phyloP scores from a whole-genome alignment of 2,888 invertebrate genomes.

The Leucania comma region DNA sequence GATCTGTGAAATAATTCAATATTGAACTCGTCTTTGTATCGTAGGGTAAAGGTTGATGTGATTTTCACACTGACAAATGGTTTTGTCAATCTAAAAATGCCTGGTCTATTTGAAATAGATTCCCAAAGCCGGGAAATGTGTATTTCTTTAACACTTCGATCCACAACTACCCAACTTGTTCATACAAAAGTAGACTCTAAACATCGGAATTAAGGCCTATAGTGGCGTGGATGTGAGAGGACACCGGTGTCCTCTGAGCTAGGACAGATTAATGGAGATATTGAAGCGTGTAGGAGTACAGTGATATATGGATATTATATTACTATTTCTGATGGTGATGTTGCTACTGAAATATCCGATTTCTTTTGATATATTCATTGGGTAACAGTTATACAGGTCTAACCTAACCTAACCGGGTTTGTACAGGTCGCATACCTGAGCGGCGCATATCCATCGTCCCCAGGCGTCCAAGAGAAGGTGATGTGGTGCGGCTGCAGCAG shows the following conservation, averaged over 20 bases:
- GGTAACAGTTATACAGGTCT: too few relatives aligned
- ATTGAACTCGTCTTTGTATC: not conserved
- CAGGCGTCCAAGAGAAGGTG: slow-evolving; percentile 99
- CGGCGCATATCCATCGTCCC: slow-evolving; percentile 98
- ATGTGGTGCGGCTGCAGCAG: slow-evolving; percentile 97
- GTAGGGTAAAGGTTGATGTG: not conserved
- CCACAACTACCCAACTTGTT: too few relatives aligned
- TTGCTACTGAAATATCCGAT: not conserved
- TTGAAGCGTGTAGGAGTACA: not conserved
- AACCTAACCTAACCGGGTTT: too few relatives aligned
- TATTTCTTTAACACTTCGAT: not conserved
- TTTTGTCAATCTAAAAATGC: too few relatives aligned
- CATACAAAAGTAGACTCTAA: too few relatives aligned
- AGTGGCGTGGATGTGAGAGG: too few relatives aligned
- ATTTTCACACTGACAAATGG: not conserved
- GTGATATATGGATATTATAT: not conserved
- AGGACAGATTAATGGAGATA: too few relatives aligned
- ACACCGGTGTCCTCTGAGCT: too few relatives aligned
- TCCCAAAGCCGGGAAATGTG: not conserved
- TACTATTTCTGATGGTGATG: not conserved
- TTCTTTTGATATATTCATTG: not conserved
- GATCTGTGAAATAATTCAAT: not conserved
- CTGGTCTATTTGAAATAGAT: too few relatives aligned
- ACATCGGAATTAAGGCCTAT: too few relatives aligned
- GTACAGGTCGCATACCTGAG: slow-evolving; percentile 89